Base-by-base conservation (phyloP, 2,888 invertebrate genomes). In the Nineta flava region DNA sequence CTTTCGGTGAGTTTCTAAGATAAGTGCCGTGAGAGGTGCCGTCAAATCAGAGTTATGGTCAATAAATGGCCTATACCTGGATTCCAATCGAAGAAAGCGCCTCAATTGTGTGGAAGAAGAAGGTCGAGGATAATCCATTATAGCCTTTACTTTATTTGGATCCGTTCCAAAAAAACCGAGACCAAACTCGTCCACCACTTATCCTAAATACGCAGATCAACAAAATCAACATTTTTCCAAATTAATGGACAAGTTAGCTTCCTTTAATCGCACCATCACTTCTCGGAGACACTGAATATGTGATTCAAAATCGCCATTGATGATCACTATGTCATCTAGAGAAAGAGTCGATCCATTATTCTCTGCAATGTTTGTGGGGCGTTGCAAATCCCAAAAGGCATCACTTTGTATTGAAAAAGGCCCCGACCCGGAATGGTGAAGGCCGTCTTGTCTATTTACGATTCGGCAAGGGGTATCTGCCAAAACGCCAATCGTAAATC, bases 21-120 rank as follows among this genome's bases (percentile, higher is more conserved):
- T 12, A 2, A 46, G 31, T 53, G 2, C 16, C 9, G 53, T 58
- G 3, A 60, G 47, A 0, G 58, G 57, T 9, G 52, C 55, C 1
- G 52, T 50, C 2, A 55, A 31, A 0, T 54, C 52, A 0, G 58
- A 53, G 26, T 57, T 57, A 40, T 59, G 50, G 0, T 52, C 52
- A 1, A 61, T 53, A 43, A 58, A 60, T 1, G 55, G 54, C 1
- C 59, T 53, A 46, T 62, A 63, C 59, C 61, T 63, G 0, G 56
- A 56, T 1, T 54, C 53, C 50, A 62, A 50, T 0, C 61, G 62
- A 1, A 62, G n/a, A 42, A 61, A 61, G 1, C 55, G 48, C 1
- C 57, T 52, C 1, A 62, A 21, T 21, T 59, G 53, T 9, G 53
- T 55, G 2, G 57, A 21, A 9, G 46, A 57, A 1, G 15, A 49